Conservation (phyloP, 2,888 invertebrate genomes). For the Spisula subtruncata region DNA sequence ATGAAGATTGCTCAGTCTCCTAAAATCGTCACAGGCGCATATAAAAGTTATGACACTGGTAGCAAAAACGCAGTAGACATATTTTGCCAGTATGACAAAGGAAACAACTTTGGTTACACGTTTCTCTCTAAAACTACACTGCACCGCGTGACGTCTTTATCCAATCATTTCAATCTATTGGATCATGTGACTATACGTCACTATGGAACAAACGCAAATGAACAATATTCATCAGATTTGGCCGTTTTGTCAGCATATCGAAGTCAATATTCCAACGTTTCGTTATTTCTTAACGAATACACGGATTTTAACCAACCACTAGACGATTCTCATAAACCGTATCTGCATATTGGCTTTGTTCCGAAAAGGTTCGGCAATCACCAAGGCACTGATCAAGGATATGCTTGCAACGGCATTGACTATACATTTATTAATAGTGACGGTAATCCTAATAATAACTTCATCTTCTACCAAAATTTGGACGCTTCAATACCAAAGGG, state of each 20-base stretch:
- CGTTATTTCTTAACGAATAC: not conserved
- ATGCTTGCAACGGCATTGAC: not conserved
- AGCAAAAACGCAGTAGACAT: not conserved
- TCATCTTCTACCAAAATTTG: not conserved
- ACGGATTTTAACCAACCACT: not conserved
- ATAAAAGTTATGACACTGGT: constrained; percentile 10
- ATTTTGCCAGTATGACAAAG: not conserved
- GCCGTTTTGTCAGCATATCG: not conserved
- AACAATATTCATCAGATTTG: not conserved
- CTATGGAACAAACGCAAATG: too few relatives aligned
- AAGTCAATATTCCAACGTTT: not conserved
- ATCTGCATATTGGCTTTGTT: constrained; percentile 5
- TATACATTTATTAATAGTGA: not conserved
- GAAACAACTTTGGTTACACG: not conserved
- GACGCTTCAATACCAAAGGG: not conserved
- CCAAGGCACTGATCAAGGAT: not conserved
- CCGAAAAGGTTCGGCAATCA: not conserved
- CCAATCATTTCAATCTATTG: constrained; percentile 5
- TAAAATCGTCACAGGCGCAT: not conserved
- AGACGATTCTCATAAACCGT: not conserved
- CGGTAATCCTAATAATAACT: not conserved
- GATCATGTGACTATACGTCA: constrained; percentile 35
- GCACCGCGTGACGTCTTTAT: not conserved
- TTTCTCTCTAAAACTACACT: constrained; percentile 11
- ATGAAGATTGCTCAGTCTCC: not conserved